These are phyloP conservation scores for Aethina tumida DNA, from an alignment of 1,140 invertebrate genomes.

Conservation along the genomic window DNA sequence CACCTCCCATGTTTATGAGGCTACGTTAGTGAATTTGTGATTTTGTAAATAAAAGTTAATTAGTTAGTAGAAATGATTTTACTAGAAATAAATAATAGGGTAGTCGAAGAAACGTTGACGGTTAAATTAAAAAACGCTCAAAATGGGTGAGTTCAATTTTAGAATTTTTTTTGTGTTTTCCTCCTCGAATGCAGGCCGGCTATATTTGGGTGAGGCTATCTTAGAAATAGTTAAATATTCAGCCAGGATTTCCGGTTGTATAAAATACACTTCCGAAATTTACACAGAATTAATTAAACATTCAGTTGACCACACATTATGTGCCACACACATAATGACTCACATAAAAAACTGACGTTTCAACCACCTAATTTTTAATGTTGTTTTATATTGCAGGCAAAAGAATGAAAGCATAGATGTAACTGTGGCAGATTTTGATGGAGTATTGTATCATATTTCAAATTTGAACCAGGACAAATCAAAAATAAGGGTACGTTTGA, in stretches of 20 bases:
- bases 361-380: slow-evolving; percentile 6
- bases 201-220: slow-evolving; percentile 19
- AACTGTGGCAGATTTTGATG: slow-evolving; percentile 95
- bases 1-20: no score
- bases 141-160: slow-evolving; percentile 10
- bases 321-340: slow-evolving; percentile 6
- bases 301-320: slow-evolving; percentile 4
- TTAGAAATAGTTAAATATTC: slow-evolving; percentile 10
- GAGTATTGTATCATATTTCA: slow-evolving; percentile 96
- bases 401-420: slow-evolving; percentile 94
- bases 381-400: slow-evolving; percentile 58
- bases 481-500: slow-evolving; percentile 74
- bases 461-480: slow-evolving; percentile 93
- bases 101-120: slow-evolving; percentile 90
- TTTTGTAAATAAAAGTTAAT: slow-evolving; percentile 29
- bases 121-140: slow-evolving; percentile 92
- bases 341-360: slow-evolving; percentile 8
- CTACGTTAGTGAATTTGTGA: slow-evolving; percentile 17
- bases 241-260: slow-evolving; percentile 10
- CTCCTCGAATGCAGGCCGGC: slow-evolving; percentile 3
- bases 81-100: slow-evolving; percentile 96
- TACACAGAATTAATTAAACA: slow-evolving; percentile 6
- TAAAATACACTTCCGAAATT: no score
- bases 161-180: slow-evolving; percentile 16
- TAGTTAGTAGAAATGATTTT: no score